Evolutionary conservation across 2,888 invertebrate genomes (phyloP), one percentile per base, ranked within the genome.

Genomic region (Lysandra coridon): DNA sequence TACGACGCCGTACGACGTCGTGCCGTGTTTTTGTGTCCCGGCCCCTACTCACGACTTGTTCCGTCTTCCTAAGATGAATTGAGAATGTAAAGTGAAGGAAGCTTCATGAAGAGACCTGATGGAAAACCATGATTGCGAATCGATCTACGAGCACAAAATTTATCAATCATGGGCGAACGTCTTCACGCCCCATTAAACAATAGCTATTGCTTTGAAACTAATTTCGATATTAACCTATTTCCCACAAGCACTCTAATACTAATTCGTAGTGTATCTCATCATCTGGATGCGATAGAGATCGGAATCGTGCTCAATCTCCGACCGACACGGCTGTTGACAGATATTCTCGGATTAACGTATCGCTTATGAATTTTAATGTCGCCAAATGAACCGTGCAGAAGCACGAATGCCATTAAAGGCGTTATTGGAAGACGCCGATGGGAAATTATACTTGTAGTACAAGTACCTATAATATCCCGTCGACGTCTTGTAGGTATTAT

Each of bases 311-410:
- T 69, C 33, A 69, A 69, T 69, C 33, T 37, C 4, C 69, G 69
- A 69, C 1, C 30, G 4, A 69, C 37, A 69, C 30, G 30, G 33
- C 33, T 64, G 30, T 64, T 62, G 62, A 62, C 64, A 33, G 69
- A 69, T 69, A 69, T 69, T 37, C 23, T 6, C 69, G 10, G 69
- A 69, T 69, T 33, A 69, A 69, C 14, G 69, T 69, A 33, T 69
- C 33, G 69, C 33, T 69, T 69, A 69, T 69, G 37, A 69, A 69
- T 69, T 37, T 69, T 69, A 69, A 69, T 17, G 33, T 33, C 33
- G 33, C 1, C 23, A 33, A 69, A 69, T 33, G 23, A 23, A 12
- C 23, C 64, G 23, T 64, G 64, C 64, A 3, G 6, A 10, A 23
- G 30, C 64, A 64, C 62, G 30, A 64, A 64, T 64, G 64, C 17